A percentile compares a stretch with the other conserved stretches of the same genome.
Conservation (phyloP, 2,888 invertebrate genomes). For the Euproctis similis region DNA sequence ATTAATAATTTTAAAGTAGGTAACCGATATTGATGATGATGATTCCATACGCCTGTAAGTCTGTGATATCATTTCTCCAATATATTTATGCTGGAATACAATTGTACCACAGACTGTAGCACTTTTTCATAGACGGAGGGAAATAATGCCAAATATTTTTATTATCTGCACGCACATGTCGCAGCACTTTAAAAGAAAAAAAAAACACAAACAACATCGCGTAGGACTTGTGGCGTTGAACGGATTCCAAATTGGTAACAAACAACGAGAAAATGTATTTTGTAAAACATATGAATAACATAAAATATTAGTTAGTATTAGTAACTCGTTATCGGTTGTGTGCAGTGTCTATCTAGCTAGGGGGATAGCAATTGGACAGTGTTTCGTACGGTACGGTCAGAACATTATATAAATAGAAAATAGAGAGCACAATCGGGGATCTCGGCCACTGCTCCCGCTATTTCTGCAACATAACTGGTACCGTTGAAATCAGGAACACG, state of each 20-base stretch:
- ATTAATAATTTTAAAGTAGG: too few species aligned
- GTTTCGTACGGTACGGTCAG: conserved; percentile 35
- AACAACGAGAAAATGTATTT: conserved; percentile 28
- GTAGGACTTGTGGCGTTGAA: conserved; percentile 39
- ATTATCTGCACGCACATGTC: conserved; percentile 12
- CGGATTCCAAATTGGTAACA: conserved; percentile 38
- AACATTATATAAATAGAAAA: conserved; percentile 60
- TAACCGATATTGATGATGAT: too few species aligned
- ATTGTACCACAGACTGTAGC: too few species aligned
- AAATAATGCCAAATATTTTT: conserved; percentile 16
- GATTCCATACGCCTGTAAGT: too few species aligned
- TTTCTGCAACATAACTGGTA: conserved; percentile 54
- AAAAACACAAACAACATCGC: too few species aligned
- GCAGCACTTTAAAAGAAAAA: conserved; percentile 18
- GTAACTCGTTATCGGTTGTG: conserved; percentile 34
- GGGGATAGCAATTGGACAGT: conserved; percentile 42
- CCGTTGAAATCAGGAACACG: conserved; percentile 54
- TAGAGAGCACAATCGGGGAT: conserved; percentile 46
- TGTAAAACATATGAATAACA: conserved; percentile 36
- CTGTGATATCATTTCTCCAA: too few species aligned
- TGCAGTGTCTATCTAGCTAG: conserved; percentile 42
- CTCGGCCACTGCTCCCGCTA: conserved; percentile 61
- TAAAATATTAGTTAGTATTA: conserved; percentile 13
- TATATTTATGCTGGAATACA: too few species aligned
- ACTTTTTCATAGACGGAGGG: too few species aligned